A percentile compares a stretch with the other conserved stretches of the same genome.
Conservation (phyloP, 2,888 invertebrate genomes). For the Plagodis dolabraria region DNA sequence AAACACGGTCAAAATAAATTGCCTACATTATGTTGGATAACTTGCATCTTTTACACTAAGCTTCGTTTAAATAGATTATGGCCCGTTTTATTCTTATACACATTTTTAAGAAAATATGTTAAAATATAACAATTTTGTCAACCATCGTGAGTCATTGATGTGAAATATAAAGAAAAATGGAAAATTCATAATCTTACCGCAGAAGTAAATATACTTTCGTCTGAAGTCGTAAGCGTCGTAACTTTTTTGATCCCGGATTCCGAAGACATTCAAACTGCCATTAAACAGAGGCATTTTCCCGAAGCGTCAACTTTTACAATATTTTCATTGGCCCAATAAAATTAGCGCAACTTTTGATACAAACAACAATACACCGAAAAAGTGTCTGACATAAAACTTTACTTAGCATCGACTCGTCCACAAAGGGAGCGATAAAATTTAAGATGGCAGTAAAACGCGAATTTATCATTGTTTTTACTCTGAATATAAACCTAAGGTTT, state of each 20-base stretch:
- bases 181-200: no score
- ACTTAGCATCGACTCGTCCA: constrained; percentile 46
- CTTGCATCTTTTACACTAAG: constrained; percentile 27
- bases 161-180: no score
- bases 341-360: constrained; percentile 36
- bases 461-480: constrained; percentile 45
- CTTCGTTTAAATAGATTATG: background rate
- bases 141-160: no score
- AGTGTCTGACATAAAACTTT: constrained; percentile 46
- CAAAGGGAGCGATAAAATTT: constrained; percentile 61
- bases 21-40: constrained; percentile 30
- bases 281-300: constrained; percentile 27
- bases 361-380: constrained; percentile 41
- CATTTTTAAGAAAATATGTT: no score
- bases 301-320: constrained; percentile 37
- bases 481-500: constrained; percentile 9
- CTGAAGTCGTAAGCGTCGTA: constrained; percentile 11
- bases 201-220: background rate
- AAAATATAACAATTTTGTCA: no score
- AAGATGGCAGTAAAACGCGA: constrained; percentile 58
- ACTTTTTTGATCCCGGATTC: constrained; percentile 31
- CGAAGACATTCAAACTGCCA: constrained; percentile 33
- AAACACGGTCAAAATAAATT: constrained; percentile 38
- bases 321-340: constrained; percentile 37
- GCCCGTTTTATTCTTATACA: background rate